Base-by-base conservation (phyloP, 2,113 vertebrate genomes). In the Peucedramus taeniatus region DNA sequence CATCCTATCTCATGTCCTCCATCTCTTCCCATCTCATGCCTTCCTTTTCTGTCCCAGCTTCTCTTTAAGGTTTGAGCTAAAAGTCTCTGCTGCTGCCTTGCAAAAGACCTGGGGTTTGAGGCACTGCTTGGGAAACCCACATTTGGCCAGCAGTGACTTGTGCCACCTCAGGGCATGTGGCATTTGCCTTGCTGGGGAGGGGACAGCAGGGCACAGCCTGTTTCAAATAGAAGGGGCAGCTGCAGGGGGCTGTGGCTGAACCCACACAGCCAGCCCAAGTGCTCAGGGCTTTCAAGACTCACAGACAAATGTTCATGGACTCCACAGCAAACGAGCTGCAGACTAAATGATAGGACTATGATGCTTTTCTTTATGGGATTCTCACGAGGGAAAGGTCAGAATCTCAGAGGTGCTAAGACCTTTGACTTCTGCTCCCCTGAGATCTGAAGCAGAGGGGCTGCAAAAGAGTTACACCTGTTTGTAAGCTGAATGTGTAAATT, bases 121-220 rank as follows among this genome's bases (percentile, higher is more conserved):
- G 9, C 2, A 10, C 10, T 24, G 24, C 4, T 7, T 16, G 33
- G 33, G 59, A 51, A 87, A 10, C 15, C 44, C 2, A 1, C 15
- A 2, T 49, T 44, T 47, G 30, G 23, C 28, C 13, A 6, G 51
- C 21, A 76, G 82, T n/a, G 3, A 3, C 35, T 7, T 35, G 53
- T 72, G 78, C 35, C 78, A 33, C 42, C 28, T 12, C 3, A 5
- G 64, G 68, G 20, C 26, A 44, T 0, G 0, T 5, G 3, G 45
- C 3, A 2, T 44, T 45, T 54, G 7, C 19, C 16, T 59, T 22
- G 37, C 30, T 4, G 1, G 39, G 60, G n/a, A 50, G 23, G 45
- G 35, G 19, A 33, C 39, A 6, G 10, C 26, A 28, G 35, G 56
- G 22, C 40, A 24, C 30, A 27, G 42, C 27, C 35, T 31, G 44